Evolutionary conservation across 2,888 invertebrate species (phyloP), one percentile per base, ranked within the genome.

Genomic region (Spialia ferax): DNA sequence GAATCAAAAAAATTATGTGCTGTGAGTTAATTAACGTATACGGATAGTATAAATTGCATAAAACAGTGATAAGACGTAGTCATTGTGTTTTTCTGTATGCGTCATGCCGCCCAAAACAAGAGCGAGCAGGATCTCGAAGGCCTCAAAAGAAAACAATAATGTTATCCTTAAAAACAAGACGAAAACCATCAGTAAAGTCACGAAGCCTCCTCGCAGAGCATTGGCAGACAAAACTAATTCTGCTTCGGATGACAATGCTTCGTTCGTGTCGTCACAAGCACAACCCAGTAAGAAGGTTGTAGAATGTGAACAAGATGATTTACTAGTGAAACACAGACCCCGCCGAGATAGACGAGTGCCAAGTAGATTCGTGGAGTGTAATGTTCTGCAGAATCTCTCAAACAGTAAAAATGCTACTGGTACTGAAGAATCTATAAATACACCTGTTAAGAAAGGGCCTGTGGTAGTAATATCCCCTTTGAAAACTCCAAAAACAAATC

Each of bases 211-310:
- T 13, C 78, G 90, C 68, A 89, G 85, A 75, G 85, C 85, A 61
- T 79, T 92, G 71, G 84, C 86, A 0, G 91, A 92, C 71, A 91
- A 90, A 82, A 92, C 91, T 0, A 92, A 91, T 71, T 91, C 92
- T 0, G 85, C 89, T 11, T 91, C 91, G 1, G 92, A 91, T 74
- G 89, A 91, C 61, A 87, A 87, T 76, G 76, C 77, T 10, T 83
- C 85, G 0, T 20, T 50, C 20, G 13, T 52, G 13, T 2, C 11
- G 10, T 52, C 63, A n/a, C 38, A 68, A 57, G 42, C 63, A n/a
- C 38, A 68, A 57, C 22, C 52, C 13, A 59, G 60, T 42, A 67
- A 68, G 57, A 67, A 59, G 20, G n/a, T 60, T 55, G 23, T 54
- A 15, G 11, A 8, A 22, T 13, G 0, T n/a, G 74, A 72, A 26